Base-by-base conservation (phyloP, 2,113 vertebrate genomes). In the Hiodon alosoides region DNA sequence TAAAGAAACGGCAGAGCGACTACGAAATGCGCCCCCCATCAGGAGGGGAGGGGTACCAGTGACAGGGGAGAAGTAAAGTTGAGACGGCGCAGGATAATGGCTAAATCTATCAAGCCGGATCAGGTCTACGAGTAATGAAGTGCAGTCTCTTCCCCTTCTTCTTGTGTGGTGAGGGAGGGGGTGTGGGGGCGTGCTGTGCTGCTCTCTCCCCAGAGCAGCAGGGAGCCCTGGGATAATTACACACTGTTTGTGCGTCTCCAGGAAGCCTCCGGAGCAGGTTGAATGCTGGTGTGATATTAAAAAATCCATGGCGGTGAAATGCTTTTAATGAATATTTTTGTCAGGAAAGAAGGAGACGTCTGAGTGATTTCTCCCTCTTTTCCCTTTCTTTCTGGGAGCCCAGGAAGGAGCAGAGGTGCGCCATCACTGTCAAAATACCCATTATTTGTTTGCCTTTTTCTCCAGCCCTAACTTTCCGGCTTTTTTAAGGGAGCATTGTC, bases 51-150 rank as follows among this genome's bases (percentile, higher is more conserved):
- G 88, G 90, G 81, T 77, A 31, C 31, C 82, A 87, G 86, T 58
- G 73, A 79, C 74, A 61, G 81, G 79, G 65, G 81, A 83, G 75
- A 69, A 59, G 58, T 71, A 60, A 78, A 73, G 11, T 59, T 61
- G 61, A 81, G 82, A 79, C 73, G 67, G 77, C 82, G 88, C 85
- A 93, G 91, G 94, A 94, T 94, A 94, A 95, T 93, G 91, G 93
- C 91, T 91, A 93, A 93, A 94, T 94, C 92, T 94, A 93, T 94
- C 91, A 94, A 93, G 92, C 94, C 94, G 94, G 93, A 94, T 95
- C 93, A 93, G 93, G 90, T 92, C 92, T 91, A 86, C 90, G 91
- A 91, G 91, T 94, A 93, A 94, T 94, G 93, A 95, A 94, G 91
- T 92, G 90, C 88, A 90, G 91, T 31, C 31, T 52, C 50, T 53